phyloP scores from a whole-genome alignment of 2,888 invertebrate genomes.

The Taphrorychus bicolor region DNA sequence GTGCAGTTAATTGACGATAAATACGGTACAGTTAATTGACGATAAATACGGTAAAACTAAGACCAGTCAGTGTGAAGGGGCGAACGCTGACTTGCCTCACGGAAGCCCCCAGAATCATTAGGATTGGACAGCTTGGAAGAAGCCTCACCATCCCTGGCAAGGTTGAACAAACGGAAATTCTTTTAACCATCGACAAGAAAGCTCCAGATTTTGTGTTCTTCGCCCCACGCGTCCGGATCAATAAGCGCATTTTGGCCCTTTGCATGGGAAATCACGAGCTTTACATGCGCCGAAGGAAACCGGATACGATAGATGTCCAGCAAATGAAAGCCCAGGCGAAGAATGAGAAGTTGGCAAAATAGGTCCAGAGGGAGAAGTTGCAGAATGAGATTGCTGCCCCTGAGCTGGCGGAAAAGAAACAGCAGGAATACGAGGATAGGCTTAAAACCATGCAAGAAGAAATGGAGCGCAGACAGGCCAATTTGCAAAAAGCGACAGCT shows the following conservation, averaged over 20 bases:
- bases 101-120: too few relatives aligned
- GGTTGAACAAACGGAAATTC: too few relatives aligned
- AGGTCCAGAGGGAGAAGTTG: constrained; percentile 92
- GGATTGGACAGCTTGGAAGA: too few relatives aligned
- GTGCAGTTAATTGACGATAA: too few relatives aligned
- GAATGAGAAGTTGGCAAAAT: constrained; percentile 94
- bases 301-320: constrained; percentile 99
- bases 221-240: constrained; percentile 96
- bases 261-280: constrained; percentile 99
- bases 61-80: too few relatives aligned
- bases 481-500: constrained; percentile 82
- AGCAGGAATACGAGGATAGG: constrained; percentile 95
- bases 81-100: too few relatives aligned
- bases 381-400: constrained; percentile 93
- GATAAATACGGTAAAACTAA: too few relatives aligned
- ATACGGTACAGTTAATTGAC: too few relatives aligned
- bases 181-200: constrained; percentile 99
- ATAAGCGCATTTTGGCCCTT: constrained; percentile 96
- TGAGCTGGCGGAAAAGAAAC: constrained; percentile 96
- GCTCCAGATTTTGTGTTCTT: constrained; percentile 99
- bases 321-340: constrained; percentile 99
- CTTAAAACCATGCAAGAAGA: constrained; percentile 82
- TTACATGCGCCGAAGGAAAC: constrained; percentile 98
- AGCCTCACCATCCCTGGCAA: too few relatives aligned
- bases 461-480: constrained; percentile 86